phyloP scores from a whole-genome alignment of 2,113 vertebrate genomes.

The Zeus faber region DNA sequence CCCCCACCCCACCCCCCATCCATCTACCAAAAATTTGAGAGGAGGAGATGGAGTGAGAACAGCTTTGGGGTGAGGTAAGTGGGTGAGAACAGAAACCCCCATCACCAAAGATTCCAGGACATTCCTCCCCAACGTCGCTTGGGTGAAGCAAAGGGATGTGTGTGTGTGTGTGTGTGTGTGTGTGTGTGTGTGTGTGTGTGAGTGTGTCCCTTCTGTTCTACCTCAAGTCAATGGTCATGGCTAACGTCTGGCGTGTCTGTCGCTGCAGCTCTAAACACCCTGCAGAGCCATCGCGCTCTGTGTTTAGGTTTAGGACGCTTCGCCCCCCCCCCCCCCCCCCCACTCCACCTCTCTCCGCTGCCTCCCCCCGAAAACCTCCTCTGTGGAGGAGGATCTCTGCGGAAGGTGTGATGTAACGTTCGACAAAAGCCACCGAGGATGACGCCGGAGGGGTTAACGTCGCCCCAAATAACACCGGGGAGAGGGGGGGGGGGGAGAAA shows the following conservation, averaged over 20 bases:
- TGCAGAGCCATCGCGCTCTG: constrained; percentile 21
- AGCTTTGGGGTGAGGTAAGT: constrained; percentile 10
- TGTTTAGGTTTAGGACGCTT: constrained; percentile 29
- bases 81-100: constrained; percentile 13
- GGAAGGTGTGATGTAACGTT: constrained; percentile 51
- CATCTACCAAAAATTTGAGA: too few species aligned
- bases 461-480: constrained; percentile 63
- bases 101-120: too few species aligned
- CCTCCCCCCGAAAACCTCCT: not conserved
- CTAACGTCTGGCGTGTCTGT: constrained; percentile 45
- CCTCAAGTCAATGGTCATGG: constrained; percentile 25
- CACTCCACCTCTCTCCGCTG: too few species aligned
- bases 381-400: constrained; percentile 34
- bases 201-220: constrained; percentile 29
- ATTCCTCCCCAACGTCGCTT: too few species aligned
- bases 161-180: too few species aligned
- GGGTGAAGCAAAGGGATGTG: too few species aligned
- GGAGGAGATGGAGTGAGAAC: constrained; percentile 32
- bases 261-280: constrained; percentile 61
- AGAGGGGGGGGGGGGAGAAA: constrained; percentile 28
- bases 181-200: too few species aligned
- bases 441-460: constrained; percentile 35
- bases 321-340: not conserved
- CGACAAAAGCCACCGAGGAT: constrained; percentile 40
- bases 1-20: too few species aligned